Evolutionary conservation across 1,140 invertebrate genomes (phyloP), one percentile per base, ranked within the genome.

Genomic region (Aphaenogaster rudis): DNA sequence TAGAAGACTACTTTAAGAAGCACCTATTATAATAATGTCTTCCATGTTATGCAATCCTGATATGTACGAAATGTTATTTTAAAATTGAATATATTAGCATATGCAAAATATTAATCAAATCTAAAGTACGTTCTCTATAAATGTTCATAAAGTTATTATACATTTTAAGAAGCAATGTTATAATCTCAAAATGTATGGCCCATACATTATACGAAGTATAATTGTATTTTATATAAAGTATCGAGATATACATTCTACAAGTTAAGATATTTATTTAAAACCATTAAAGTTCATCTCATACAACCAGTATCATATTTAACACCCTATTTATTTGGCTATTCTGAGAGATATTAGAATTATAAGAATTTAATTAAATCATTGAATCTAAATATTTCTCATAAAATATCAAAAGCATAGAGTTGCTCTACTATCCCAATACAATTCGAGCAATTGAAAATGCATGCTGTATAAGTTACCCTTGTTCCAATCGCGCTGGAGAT

Each of bases 391-490:
- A 67, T 42, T 28, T 86, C 36, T 84, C 28, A 17, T 61, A 76
- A 84, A 86, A 69, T 59, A 39, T 45, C 48, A 59, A 54, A 82
- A 71, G 13, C n/a, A 82, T 63, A 52, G 39, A 64, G 85, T 63
- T 57, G 74, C 48, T 50, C 50, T 80, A 52, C 66, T 90, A 91
- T 85, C 63, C 76, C 13, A 57, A 69, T 82, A 86, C 42, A 74
- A 66, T 79, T 88, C 52, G 77, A 52, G 39, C 45, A 79, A 69
- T 87, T 85, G 17, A 81, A 74, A 87, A 89, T 87, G 50, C 89
- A 92, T 92, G 90, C 90, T 45, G 69, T 67, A 90, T 64, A 69
- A 93, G 88, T 94, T 95, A 95, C 95, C 94, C 92, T 94, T 93
- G 91, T 72, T 95, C 94, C 88, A 95, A 91, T 77, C 93, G 92